A percentile compares a stretch with the other conserved stretches of the same genome.
Conservation (phyloP, 2,113 vertebrate species). For the Aramus guarauna region DNA sequence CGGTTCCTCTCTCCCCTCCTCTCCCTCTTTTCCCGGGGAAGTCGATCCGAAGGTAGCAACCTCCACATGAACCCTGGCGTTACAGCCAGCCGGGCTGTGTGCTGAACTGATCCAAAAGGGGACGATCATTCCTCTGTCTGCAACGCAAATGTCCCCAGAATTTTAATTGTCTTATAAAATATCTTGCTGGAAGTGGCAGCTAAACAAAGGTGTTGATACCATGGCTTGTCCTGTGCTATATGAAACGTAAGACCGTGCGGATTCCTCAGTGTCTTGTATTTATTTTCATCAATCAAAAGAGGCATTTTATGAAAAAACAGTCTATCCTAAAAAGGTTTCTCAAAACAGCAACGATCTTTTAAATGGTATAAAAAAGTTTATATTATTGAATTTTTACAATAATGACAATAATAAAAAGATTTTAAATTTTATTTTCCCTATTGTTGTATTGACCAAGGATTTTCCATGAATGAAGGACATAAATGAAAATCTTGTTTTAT, state of each 20-base stretch:
- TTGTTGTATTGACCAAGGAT: neutral
- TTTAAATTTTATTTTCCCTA: neutral
- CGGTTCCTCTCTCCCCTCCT: neutral
- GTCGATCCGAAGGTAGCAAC: neutral
- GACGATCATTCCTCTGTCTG: neutral
- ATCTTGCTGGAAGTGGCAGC: neutral
- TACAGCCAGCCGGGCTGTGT: neutral
- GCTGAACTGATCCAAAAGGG: neutral
- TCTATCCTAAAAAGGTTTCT: neutral
- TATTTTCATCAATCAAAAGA: neutral
- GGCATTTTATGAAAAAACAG: neutral
- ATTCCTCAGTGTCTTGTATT: neutral
- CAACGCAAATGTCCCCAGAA: neutral
- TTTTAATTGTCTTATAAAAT: constrained; percentile 10
- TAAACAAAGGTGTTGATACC: neutral
- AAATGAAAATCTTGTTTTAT: neutral
- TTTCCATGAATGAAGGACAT: neutral
- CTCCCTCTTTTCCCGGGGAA: neutral
- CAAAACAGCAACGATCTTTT: neutral
- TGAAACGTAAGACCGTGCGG: neutral
- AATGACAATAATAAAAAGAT: neutral
- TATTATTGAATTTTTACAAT: neutral
- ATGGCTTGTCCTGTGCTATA: neutral
- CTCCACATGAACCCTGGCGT: neutral
- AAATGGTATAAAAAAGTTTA: neutral